Base-by-base conservation (phyloP, 2,888 invertebrate genomes). In the Drosophila bunnanda region DNA sequence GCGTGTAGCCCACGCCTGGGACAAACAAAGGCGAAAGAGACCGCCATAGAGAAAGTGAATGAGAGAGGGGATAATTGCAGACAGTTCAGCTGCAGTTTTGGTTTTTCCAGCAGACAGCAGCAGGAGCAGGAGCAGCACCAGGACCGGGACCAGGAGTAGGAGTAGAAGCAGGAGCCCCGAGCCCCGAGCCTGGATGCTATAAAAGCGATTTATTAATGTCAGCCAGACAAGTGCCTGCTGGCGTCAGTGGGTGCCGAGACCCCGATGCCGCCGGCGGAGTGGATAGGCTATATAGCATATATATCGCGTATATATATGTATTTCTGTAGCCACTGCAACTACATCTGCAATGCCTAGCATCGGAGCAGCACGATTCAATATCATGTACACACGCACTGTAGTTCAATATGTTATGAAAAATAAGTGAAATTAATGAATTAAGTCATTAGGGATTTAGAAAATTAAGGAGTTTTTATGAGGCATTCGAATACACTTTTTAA, bases 151-250 rank as follows among this genome's bases (percentile, higher is more conserved):
- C 17, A 15, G 50, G 32, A 50, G 17, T 13, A 30, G 48, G 39
- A 39, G 25, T 4, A 15, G 46, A 12, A 48, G 8, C 17, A 20
- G 17, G n/a, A 48, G 25, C 25, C 13, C 15, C 67, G 75, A 73
- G 72, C 56, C 46, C 69, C 72, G 73, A 72, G 83, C 69, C 53
- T 46, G 56, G 82, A 76, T 84, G 81, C 83, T 72, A 77, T 88
- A 82, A 82, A 88, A 82, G 79, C 88, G 88, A 86, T 86, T 86
- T 86, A 88, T 86, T 86, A 88, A 86, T 83, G 88, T 86, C 85
- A 86, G 83, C 76, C 80, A 77, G 79, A 83, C 83, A 82, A 82
- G 82, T 86, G 83, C 81, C 73, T 65, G 77, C 65, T 77, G 80
- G 78, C 69, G 78, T 76, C 74, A 64, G 74, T 68, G 74, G 48